A percentile compares a stretch with the other conserved stretches of the same genome.
These are phyloP conservation scores for Aplysina aerophoba DNA, from an alignment of 37 sponge, comb jelly and placozoan species.

Conservation along the genomic window DNA sequence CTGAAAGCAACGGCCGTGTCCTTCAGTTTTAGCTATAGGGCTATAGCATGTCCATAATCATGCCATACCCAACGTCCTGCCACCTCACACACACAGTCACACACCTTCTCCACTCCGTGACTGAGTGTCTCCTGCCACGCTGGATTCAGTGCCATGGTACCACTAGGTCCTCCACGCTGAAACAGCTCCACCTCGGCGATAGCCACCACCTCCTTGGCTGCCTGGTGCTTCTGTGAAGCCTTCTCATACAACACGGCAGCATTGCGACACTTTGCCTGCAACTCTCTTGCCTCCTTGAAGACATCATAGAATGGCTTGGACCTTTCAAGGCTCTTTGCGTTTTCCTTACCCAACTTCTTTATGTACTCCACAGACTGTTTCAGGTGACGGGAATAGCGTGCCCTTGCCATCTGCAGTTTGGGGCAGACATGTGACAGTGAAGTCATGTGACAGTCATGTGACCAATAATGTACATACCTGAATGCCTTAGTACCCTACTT, in stretches of 20 bases:
- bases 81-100: too few relatives aligned
- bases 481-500: too few relatives aligned
- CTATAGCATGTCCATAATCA: too few relatives aligned
- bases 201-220: constrained; percentile 18
- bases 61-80: too few relatives aligned
- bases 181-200: constrained; percentile 12
- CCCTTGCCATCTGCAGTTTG: neutral
- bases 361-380: constrained; percentile 4
- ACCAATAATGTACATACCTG: neutral
- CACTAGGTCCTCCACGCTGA: neutral
- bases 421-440: neutral
- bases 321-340: neutral
- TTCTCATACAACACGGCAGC: constrained; percentile 10
- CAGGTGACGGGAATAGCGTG: neutral
- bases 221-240: constrained; percentile 24
- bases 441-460: neutral
- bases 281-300: constrained; percentile 20
- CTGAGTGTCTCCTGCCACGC: constrained; percentile 31
- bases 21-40: too few relatives aligned
- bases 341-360: constrained; percentile 5
- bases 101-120: constrained; percentile 5
- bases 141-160: neutral
- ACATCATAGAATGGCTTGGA: constrained; percentile 22
- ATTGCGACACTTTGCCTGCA: neutral
- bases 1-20: too few relatives aligned